Evolutionary conservation across 2,113 vertebrate species (phyloP).

Genomic region (Spilogale gracilis): DNA sequence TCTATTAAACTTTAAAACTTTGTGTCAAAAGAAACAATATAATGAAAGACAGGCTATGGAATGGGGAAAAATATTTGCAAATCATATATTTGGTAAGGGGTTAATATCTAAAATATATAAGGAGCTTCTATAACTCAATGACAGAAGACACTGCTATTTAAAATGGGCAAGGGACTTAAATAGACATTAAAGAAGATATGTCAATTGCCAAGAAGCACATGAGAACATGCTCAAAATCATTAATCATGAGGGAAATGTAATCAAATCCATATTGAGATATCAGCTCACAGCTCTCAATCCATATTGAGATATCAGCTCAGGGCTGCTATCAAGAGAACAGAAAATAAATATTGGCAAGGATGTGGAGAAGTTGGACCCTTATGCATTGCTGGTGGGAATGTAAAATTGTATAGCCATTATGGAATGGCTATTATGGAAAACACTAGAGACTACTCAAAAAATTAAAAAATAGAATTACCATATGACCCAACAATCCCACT

Average conservation of each 20-base stretch:
- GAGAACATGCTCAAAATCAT: not conserved
- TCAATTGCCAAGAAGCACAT: not conserved
- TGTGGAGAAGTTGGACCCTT: not conserved
- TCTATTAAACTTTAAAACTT: not conserved
- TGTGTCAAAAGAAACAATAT: not conserved
- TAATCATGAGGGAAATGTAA: not conserved
- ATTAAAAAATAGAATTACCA: constrained; percentile 25
- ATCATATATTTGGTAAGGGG: not conserved
- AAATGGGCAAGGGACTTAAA: not conserved
- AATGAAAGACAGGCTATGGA: not conserved
- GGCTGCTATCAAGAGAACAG: not conserved
- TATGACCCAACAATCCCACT: not conserved
- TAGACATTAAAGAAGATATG: not conserved
- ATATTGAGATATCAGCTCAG: not conserved
- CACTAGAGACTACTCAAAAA: not conserved
- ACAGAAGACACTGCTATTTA: not conserved
- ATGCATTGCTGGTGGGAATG: not conserved
- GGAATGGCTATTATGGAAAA: not conserved
- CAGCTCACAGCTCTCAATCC: not conserved
- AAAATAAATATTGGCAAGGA: not conserved
- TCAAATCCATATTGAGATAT: not conserved
- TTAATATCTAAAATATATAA: not conserved
- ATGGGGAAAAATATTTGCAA: not conserved
- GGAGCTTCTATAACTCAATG: not conserved
- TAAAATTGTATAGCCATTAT: not conserved